These are phyloP conservation scores for Coturnix japonica DNA, from an alignment of 2,113 vertebrate species.

Conservation along the genomic window DNA sequence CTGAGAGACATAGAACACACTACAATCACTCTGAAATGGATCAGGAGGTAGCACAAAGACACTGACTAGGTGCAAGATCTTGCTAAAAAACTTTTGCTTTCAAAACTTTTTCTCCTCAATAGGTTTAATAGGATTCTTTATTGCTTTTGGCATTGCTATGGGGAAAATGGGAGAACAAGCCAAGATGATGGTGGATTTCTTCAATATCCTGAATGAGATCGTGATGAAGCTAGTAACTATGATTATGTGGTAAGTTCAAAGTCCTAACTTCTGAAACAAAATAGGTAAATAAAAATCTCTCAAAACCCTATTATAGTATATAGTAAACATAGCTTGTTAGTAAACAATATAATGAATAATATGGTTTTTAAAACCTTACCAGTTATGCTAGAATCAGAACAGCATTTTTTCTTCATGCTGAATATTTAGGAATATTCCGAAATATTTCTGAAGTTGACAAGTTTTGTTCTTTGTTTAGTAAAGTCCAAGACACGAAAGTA, in stretches of 20 bases:
- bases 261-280: not conserved
- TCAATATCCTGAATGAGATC: slow-evolving; percentile 99
- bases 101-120: slow-evolving; percentile 57
- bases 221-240: slow-evolving; percentile 98
- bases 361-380: not conserved
- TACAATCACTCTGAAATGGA: not conserved
- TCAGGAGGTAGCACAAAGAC: not conserved
- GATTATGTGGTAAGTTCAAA: slow-evolving; percentile 97
- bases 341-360: not conserved
- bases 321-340: not conserved
- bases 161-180: slow-evolving; percentile 99
- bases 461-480: not conserved
- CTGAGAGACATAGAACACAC: not conserved
- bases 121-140: slow-evolving; percentile 99
- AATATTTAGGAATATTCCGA: not conserved
- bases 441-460: not conserved
- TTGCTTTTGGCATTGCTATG: slow-evolving; percentile 98
- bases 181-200: slow-evolving; percentile 98
- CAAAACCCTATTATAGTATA: not conserved
- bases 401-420: not conserved
- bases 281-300: not conserved
- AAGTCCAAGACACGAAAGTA: not conserved
- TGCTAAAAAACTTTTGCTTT: not conserved
- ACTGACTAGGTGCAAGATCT: not conserved
- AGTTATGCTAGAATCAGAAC: not conserved